phyloP scores from a whole-genome alignment of 2,888 invertebrate species.

The Acleris laterana region DNA sequence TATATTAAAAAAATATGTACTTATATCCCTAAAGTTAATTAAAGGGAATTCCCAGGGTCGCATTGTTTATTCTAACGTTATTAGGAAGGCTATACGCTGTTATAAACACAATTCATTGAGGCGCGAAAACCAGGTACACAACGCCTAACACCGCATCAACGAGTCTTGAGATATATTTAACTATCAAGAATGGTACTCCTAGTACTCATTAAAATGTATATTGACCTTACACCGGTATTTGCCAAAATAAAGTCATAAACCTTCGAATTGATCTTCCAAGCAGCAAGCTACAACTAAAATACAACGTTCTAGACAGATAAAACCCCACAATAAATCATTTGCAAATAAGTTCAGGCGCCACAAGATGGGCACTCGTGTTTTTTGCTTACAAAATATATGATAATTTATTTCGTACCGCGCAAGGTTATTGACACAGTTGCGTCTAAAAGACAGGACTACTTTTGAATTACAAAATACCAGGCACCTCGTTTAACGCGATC shows the following conservation, averaged over 20 bases:
- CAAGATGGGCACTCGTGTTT: conserved; percentile 49
- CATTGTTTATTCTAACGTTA: too few relatives aligned
- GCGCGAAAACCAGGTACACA: conserved; percentile 15
- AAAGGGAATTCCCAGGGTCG: too few relatives aligned
- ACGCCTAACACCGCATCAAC: not conserved
- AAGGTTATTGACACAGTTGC: conserved; percentile 80
- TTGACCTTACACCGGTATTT: conserved; percentile 23
- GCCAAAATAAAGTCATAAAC: conserved; percentile 44
- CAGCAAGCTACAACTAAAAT: conserved; percentile 33
- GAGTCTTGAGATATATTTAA: conserved; percentile 13
- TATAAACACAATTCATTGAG: conserved; percentile 15
- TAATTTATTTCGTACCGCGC: conserved; percentile 69
- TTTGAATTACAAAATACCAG: conserved; percentile 68
- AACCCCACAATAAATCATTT: conserved; percentile 52
- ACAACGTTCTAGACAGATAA: conserved; percentile 36
- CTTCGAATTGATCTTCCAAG: conserved; percentile 44
- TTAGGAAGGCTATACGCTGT: conserved; percentile 2
- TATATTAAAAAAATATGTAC: too few relatives aligned
- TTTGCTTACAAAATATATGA: conserved; percentile 68
- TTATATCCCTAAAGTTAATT: too few relatives aligned
- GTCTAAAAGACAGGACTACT: conserved; percentile 63
- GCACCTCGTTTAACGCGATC: conserved; percentile 64
- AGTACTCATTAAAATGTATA: conserved; percentile 3
- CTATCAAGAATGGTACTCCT: too few relatives aligned
- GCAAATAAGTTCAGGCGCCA: conserved; percentile 50